A percentile compares a stretch with the other conserved stretches of the same genome.
Conservation (phyloP, 2,888 invertebrate species). For the Uloborus plumipes region DNA sequence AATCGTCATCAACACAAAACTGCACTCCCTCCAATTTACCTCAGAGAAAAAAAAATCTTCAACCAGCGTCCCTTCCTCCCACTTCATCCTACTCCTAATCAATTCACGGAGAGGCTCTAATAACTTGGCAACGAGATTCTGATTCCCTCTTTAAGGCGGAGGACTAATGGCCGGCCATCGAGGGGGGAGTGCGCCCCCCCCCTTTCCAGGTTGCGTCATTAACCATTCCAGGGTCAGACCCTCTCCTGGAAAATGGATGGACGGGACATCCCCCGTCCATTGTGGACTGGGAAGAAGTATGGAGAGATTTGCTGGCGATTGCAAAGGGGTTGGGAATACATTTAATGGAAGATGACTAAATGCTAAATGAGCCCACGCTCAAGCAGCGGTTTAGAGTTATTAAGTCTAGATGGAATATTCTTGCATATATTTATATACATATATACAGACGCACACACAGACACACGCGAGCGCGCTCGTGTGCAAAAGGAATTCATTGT, state of each 20-base stretch:
- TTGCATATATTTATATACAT: slow-evolving; percentile 12
- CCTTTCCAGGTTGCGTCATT: slow-evolving; percentile 45
- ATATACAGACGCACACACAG: too few relatives aligned
- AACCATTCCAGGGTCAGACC: slow-evolving; percentile 17
- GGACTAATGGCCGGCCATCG: slow-evolving; percentile 60
- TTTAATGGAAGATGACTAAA: too few relatives aligned
- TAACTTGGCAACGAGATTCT: slow-evolving; percentile 57
- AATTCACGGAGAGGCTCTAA: slow-evolving; percentile 49
- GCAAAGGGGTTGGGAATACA: too few relatives aligned
- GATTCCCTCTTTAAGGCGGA: slow-evolving; percentile 51
- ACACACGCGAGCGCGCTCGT: too few relatives aligned
- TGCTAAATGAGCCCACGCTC: too few relatives aligned
- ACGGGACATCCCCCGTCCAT: neutral
- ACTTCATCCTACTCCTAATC: slow-evolving; percentile 44
- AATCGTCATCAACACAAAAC: too few relatives aligned
- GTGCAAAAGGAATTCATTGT: neutral
- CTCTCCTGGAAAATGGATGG: slow-evolving; percentile 24
- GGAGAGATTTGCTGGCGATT: too few relatives aligned
- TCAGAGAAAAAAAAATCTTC: too few relatives aligned
- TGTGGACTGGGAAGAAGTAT: too few relatives aligned
- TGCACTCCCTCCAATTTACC: too few relatives aligned
- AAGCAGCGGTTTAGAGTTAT: too few relatives aligned
- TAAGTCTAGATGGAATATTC: neutral
- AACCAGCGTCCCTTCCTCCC: neutral
- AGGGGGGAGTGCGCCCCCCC: slow-evolving; percentile 18